phyloP scores from a whole-genome alignment of 2,113 vertebrate genomes.

The Platichthys flesus region DNA sequence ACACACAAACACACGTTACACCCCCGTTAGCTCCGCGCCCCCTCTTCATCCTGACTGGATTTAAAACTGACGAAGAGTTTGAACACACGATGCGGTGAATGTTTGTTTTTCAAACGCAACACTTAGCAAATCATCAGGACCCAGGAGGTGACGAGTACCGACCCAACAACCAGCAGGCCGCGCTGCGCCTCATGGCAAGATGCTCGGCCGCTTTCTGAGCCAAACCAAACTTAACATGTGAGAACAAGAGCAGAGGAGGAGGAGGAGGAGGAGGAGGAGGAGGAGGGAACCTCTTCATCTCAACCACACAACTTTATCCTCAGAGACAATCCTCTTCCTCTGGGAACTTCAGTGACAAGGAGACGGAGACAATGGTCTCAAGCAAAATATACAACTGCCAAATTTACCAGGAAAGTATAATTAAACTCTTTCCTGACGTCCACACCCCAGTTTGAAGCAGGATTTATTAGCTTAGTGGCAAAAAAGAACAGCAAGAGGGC shows the following conservation, averaged over 20 bases:
- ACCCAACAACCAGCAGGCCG: conserved; percentile 18
- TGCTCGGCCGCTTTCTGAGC: conserved; percentile 33
- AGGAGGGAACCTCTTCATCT: conserved; percentile 28
- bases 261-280: not conserved
- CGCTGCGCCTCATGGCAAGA: not conserved
- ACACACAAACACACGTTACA: too few relatives aligned
- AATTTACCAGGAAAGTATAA: conserved; percentile 15
- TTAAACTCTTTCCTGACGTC: conserved; percentile 18
- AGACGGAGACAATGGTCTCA: conserved; percentile 41
- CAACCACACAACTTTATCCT: conserved; percentile 44
- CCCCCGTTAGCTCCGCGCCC: too few relatives aligned
- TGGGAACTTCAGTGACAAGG: conserved; percentile 53
- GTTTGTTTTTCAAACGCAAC: too few relatives aligned
- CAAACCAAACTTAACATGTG: conserved; percentile 37
- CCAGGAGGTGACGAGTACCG: conserved; percentile 47
- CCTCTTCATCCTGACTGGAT: too few relatives aligned
- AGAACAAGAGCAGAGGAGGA: conserved; percentile 31
- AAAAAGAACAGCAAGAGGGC: not conserved
- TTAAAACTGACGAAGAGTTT: too few relatives aligned
- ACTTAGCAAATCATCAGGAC: conserved; percentile 33
- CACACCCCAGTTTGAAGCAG: not conserved
- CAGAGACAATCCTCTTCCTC: conserved; percentile 37
- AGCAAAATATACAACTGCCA: conserved; percentile 17
- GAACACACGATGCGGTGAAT: too few relatives aligned
- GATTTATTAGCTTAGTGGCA: not conserved